Percentiles rank a stretch among this genome's conserved stretches.
phyloP scores from a whole-genome alignment of 1,140 invertebrate genomes.

The Drosophila equinoxialis region DNA sequence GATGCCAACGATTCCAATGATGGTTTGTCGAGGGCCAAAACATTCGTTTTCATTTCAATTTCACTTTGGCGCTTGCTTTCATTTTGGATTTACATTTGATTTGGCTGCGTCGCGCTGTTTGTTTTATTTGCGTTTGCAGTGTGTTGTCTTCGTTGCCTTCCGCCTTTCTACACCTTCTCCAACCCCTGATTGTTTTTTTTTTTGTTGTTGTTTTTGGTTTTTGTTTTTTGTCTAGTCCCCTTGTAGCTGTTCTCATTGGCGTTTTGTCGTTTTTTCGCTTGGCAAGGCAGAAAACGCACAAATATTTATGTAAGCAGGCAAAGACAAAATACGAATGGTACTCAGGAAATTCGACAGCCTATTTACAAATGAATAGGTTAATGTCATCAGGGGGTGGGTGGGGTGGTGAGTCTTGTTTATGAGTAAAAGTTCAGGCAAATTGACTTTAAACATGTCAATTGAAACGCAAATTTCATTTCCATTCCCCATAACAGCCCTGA shows the following conservation, averaged over 20 bases:
- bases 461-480: conserved; percentile 38
- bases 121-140: conserved; percentile 37
- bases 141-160: conserved; percentile 13
- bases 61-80: conserved; percentile 72
- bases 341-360: conserved; percentile 71
- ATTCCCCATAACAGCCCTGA: conserved; percentile 13
- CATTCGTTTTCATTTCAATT: conserved; percentile 79
- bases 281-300: conserved; percentile 65
- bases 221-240: neutral
- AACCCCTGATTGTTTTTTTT: too few relatives aligned
- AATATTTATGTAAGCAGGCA: conserved; percentile 72
- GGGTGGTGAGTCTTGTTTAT: conserved; percentile 50
- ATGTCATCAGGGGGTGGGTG: conserved; percentile 45
- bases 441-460: conserved; percentile 81
- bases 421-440: conserved; percentile 65
- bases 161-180: neutral
- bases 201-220: too few relatives aligned
- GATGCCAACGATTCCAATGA: conserved; percentile 45
- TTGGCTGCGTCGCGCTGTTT: conserved; percentile 62
- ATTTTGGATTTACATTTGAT: conserved; percentile 81
- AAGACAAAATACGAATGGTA: conserved; percentile 57
- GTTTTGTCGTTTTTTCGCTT: conserved; percentile 68
- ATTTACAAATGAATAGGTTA: conserved; percentile 82
- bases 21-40: conserved; percentile 30
- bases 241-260: neutral